Conservation (phyloP, 2,797 vertebrate genomes). For the Gadopsis bispinosus region DNA sequence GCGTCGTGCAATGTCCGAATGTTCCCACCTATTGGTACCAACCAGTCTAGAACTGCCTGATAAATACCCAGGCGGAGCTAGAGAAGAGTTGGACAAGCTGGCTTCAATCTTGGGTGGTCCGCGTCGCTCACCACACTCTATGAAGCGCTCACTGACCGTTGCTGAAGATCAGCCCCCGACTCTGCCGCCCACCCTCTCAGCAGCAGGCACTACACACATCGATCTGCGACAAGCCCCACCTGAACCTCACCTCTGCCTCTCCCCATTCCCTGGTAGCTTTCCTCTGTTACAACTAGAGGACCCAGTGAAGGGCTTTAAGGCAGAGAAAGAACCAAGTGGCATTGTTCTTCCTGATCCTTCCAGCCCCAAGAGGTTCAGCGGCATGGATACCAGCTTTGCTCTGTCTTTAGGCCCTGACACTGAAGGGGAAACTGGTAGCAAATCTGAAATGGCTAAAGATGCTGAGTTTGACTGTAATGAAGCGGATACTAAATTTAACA, state of each 20-base stretch:
- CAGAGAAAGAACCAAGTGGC: slow-evolving; percentile 73
- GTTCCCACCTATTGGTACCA: slow-evolving; percentile 93
- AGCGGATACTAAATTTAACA: slow-evolving; percentile 17
- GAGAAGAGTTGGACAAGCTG: slow-evolving; percentile 66
- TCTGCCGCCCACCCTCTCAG: slow-evolving; percentile 77
- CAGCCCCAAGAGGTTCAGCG: slow-evolving; percentile 62
- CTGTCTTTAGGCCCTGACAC: slow-evolving; percentile 6
- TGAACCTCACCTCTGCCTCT: slow-evolving; percentile 63
- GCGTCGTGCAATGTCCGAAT: slow-evolving; percentile 95
- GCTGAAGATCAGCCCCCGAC: slow-evolving; percentile 86
- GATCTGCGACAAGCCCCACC: slow-evolving; percentile 72
- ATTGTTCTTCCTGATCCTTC: slow-evolving; percentile 79
- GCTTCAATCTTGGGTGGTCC: slow-evolving; percentile 75
- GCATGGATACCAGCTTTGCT: slow-evolving; percentile 18
- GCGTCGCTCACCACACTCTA: slow-evolving; percentile 73
- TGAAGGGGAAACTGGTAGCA: not conserved
- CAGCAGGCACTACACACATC: slow-evolving; percentile 69
- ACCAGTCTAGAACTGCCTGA: slow-evolving; percentile 89
- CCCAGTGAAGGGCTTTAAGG: slow-evolving; percentile 71
- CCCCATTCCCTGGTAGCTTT: slow-evolving; percentile 63
- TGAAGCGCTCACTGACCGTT: slow-evolving; percentile 91
- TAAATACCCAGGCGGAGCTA: slow-evolving; percentile 89
- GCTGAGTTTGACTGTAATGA: not conserved
- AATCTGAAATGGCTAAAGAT: slow-evolving; percentile 25
- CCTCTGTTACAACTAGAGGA: slow-evolving; percentile 82